Evolutionary conservation across 2,113 vertebrate species (phyloP).

Genomic region (Catharus bicknelli): DNA sequence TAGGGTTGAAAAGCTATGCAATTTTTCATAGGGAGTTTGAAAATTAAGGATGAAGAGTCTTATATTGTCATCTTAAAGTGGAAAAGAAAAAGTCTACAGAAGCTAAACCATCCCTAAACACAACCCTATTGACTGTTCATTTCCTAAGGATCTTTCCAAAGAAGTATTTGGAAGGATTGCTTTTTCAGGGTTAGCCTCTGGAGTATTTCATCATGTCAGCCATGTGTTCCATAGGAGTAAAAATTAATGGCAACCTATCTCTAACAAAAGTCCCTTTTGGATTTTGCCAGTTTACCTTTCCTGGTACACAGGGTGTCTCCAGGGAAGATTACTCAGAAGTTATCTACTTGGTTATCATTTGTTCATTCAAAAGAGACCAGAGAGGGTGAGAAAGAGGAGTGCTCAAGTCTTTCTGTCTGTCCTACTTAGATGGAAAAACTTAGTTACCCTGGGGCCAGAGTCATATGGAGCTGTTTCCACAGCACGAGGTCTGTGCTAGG

Average conservation of each 20-base stretch:
- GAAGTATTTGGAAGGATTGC: not conserved
- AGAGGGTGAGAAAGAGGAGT: not conserved
- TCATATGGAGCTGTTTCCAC: not conserved
- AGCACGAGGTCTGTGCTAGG: not conserved
- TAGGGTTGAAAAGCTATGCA: not conserved
- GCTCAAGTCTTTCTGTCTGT: not conserved
- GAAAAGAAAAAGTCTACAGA: not conserved
- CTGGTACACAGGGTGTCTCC: not conserved
- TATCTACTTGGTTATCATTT: not conserved
- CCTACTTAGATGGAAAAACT: not conserved
- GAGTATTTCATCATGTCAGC: not conserved
- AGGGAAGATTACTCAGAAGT: not conserved
- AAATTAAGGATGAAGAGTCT: not conserved
- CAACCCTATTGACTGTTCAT: not conserved
- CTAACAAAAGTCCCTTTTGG: not conserved
- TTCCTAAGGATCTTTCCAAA: constrained; percentile 16
- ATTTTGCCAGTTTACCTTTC: not conserved
- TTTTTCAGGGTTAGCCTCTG: not conserved
- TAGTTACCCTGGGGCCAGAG: not conserved
- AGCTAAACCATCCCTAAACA: not conserved
- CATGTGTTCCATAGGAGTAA: not conserved
- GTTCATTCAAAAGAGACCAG: not conserved
- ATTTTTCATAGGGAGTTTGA: not conserved
- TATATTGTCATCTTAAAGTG: not conserved
- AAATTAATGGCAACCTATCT: not conserved